Evolutionary conservation across 2,113 vertebrate species (phyloP).

Genomic region (Grus americana): DNA sequence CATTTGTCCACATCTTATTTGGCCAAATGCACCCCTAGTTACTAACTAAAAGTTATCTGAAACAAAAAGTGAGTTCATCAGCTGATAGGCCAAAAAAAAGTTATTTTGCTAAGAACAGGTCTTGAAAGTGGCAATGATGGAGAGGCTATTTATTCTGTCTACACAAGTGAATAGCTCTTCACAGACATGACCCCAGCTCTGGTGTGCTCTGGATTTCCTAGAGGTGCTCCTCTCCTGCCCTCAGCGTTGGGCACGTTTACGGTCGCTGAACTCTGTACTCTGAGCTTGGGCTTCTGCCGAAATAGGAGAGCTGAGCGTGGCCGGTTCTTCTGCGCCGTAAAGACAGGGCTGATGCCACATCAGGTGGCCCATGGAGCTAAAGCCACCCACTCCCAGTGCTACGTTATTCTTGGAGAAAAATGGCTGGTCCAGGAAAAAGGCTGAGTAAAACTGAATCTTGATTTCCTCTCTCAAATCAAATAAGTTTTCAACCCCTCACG

Average conservation of each 20-base stretch:
- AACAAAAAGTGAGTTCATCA: not conserved
- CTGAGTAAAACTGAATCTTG: not conserved
- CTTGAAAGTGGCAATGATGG: not conserved
- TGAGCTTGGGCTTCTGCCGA: not conserved
- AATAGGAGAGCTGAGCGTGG: not conserved
- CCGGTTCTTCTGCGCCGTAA: accelerated
- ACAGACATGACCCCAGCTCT: not conserved
- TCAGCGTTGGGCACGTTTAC: accelerated
- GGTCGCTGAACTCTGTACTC: too few species aligned
- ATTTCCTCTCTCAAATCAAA: not conserved
- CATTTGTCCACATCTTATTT: not conserved
- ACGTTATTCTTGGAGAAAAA: not conserved
- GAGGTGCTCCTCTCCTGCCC: not conserved
- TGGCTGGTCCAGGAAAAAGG: not conserved
- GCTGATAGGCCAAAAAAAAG: not conserved
- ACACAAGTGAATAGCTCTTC: not conserved
- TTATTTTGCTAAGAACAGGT: not conserved
- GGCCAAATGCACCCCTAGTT: not conserved
- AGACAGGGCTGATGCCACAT: not conserved
- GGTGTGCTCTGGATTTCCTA: not conserved
- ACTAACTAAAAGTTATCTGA: not conserved
- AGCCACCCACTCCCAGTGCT: not conserved
- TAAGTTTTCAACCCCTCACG: accelerated
- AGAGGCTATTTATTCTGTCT: not conserved
- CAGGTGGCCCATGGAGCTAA: not conserved